Base-by-base conservation (phyloP, 2,113 vertebrate species). In the Phoxinus phoxinus region DNA sequence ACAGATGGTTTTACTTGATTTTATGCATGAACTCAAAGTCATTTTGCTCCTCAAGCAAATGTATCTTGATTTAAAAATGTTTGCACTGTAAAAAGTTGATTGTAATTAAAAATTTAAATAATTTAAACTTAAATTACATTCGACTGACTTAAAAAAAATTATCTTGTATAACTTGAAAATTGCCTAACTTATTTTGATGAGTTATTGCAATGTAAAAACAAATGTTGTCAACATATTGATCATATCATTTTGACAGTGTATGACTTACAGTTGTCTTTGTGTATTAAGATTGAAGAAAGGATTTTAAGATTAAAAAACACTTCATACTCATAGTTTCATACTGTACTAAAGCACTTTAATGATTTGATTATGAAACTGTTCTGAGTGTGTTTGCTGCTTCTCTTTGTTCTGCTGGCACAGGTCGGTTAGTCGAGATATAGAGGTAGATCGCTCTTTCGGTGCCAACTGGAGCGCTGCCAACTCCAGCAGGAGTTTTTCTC, bases 391-490 rank as follows among this genome's bases (percentile, higher is more conserved):
- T 82, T 85, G 87, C 86, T 91, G 87, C 89, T 63, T 81, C 44
- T 74, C 91, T 93, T 94, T 94, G 93, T 94, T 93, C 91, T 91
- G 84, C 65, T 79, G 63, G 32, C 85, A 53, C 84, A 88, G 89
- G 90, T 93, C 93, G 91, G 93, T 93, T 92, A 87, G 90, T 88
- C 88, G 73, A 89, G 91, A 93, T 92, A 93, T 81, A 91, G 90
- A 93, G 89, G 91, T 83, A 93, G 91, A 89, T 86, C 27, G 88
- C 85, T 89, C 84, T 89, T 75, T 80, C 84, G 2, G 83, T 87
- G 93, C 93, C 93, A 95, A 86, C 89, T 95, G 95, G 94, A 92
- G n/a, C 19, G 10, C 72, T 51, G 93, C 94, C 95, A 95, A 91
- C 32, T 93, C 87, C 90, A 92, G 93, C 91, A 90, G 93, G 91